These are phyloP conservation scores for Himalopsyche anomala DNA, from an alignment of 2,888 invertebrate species.

Conservation along the genomic window DNA sequence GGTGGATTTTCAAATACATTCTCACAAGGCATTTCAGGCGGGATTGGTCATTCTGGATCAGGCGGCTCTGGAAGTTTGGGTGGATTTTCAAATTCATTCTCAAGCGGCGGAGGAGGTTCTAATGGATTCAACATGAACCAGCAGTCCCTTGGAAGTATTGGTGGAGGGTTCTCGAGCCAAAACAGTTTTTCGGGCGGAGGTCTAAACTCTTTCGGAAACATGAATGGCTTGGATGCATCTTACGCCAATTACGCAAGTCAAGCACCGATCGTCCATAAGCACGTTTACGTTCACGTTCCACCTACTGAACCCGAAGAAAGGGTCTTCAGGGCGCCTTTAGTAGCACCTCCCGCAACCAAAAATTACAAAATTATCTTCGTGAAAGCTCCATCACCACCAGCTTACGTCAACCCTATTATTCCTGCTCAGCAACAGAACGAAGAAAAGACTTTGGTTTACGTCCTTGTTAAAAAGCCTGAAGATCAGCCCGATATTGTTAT, in stretches of 20 bases:
- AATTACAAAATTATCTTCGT: slow-evolving; percentile 84
- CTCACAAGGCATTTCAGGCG: slow-evolving; percentile 28
- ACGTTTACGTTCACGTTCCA: slow-evolving; percentile 93
- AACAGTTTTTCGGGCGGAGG: background rate
- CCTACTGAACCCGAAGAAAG: slow-evolving; percentile 89
- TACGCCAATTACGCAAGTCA: slow-evolving; percentile 74
- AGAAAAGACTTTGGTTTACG: slow-evolving; percentile 85
- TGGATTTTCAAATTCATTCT: background rate
- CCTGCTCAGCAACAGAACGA: slow-evolving; percentile 83
- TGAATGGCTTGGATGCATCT: slow-evolving; percentile 70
- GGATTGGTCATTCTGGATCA: slow-evolving; percentile 62
- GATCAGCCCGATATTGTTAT: slow-evolving; percentile 81
- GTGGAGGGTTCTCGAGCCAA: background rate
- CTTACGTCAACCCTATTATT: slow-evolving; percentile 83
- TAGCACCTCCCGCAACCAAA: slow-evolving; percentile 84
- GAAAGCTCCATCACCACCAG: slow-evolving; percentile 84
- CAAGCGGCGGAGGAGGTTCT: background rate
- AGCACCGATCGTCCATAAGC: slow-evolving; percentile 86
- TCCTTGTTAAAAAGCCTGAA: slow-evolving; percentile 85
- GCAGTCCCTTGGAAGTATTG: background rate
- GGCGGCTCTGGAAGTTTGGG: slow-evolving; percentile 61
- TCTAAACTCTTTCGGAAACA: slow-evolving; percentile 65
- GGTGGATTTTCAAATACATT: background rate
- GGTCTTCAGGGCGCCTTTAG: slow-evolving; percentile 80
- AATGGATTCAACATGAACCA: slow-evolving; percentile 19